A percentile compares a stretch with the other conserved stretches of the same genome.
Conservation (phyloP, 2,888 invertebrate genomes). For the Prosopocoilus inquinatus region DNA sequence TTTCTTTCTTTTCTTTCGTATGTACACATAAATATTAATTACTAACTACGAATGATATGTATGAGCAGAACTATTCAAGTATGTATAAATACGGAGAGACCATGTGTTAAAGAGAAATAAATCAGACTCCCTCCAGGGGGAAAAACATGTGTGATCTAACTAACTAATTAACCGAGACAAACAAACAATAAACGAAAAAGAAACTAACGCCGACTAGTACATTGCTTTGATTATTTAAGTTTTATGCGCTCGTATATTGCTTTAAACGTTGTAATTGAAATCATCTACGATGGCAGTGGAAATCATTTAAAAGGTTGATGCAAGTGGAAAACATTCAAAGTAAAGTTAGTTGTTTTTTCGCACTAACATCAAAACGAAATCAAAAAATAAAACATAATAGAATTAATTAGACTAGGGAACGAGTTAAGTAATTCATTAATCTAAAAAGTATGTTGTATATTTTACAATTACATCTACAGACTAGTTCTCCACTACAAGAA, state of each 20-base stretch:
- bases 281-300: constrained; percentile 46
- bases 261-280: constrained; percentile 13
- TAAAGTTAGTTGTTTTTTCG: constrained; percentile 4
- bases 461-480: constrained; percentile 18
- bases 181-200: neutral
- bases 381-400: constrained; percentile 8
- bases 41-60: constrained; percentile 49
- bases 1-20: constrained; percentile 20
- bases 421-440: constrained; percentile 10
- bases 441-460: constrained; percentile 10
- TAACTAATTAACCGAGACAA: too few species aligned
- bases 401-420: neutral
- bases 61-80: constrained; percentile 42
- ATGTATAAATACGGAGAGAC: constrained; percentile 1
- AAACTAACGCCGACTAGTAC: neutral
- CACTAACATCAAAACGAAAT: constrained; percentile 15
- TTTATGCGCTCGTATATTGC: constrained; percentile 14
- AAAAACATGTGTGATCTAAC: neutral
- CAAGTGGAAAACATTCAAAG: constrained; percentile 9
- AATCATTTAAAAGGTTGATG: constrained; percentile 35
- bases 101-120: too few species aligned
- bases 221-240: neutral
- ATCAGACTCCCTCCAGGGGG: too few species aligned
- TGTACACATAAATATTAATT: constrained; percentile 22
- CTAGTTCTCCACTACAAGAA: constrained; percentile 15